These are phyloP conservation scores for Mus caroli DNA, from an alignment of 2,797 vertebrate genomes.

Conservation along the genomic window DNA sequence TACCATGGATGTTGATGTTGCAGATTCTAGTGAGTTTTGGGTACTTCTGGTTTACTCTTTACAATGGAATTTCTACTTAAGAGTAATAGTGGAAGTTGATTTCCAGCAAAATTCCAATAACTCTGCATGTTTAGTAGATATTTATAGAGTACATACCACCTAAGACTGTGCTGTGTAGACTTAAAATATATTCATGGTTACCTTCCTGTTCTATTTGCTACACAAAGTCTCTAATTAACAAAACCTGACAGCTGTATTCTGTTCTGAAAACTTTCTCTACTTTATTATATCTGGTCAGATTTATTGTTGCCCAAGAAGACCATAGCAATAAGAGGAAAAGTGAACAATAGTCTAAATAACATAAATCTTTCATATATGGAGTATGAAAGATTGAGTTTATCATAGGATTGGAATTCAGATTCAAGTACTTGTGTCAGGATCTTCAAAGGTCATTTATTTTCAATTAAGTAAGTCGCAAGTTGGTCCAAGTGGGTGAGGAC, in stretches of 20 bases:
- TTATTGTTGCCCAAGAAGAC: not conserved
- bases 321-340: not conserved
- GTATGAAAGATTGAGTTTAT: conserved; percentile 43
- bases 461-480: conserved; percentile 79
- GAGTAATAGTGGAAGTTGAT: conserved; percentile 8
- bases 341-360: not conserved
- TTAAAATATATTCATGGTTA: not conserved
- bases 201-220: conserved; percentile 18
- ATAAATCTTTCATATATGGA: not conserved
- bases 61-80: not conserved
- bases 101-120: conserved; percentile 43
- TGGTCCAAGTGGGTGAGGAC: conserved; percentile 58
- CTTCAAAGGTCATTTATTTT: conserved; percentile 82
- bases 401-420: conserved; percentile 60
- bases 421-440: conserved; percentile 70
- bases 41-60: not conserved
- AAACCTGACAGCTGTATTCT: conserved; percentile 47
- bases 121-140: not conserved
- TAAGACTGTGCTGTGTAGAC: not conserved
- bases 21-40: not conserved
- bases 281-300: conserved; percentile 29
- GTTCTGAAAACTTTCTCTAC: conserved; percentile 51
- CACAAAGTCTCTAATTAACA: conserved; percentile 53
- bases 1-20: not conserved
- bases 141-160: not conserved